Base-by-base conservation (phyloP, 2,797 vertebrate genomes). In the Microctenopoma stevenorrisi region DNA sequence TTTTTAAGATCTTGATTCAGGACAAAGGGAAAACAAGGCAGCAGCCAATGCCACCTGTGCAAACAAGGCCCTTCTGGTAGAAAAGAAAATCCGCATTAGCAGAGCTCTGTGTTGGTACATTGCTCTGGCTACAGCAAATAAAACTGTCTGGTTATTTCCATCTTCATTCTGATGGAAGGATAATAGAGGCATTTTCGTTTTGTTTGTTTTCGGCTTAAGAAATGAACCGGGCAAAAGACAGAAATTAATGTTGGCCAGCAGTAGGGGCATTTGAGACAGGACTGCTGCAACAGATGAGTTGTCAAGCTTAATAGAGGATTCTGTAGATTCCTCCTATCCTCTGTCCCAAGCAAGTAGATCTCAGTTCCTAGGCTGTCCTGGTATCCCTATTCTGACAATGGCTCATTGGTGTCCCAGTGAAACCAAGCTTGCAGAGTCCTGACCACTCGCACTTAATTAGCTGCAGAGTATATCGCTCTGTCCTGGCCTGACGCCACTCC, bases 391-490 rank as follows among this genome's bases (percentile, higher is more conserved):
- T 74, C 71, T 75, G 73, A 93, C 92, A 90, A 84, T 80, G 81
- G 86, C 84, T 84, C 76, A 80, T 82, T 86, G 89, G 87, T 86
- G 86, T 91, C 87, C 85, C 56, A 83, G 83, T 89, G 90, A 88
- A 90, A 89, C 83, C 83, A 75, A 78, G 89, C 90, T 83, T 49
- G 68, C 71, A 74, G 75, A 82, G 85, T 65, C 74, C 80, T 86
- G 84, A 89, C 79, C 89, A 77, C 89, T 83, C 85, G 83, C 83
- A 76, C 88, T 92, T 92, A 93, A 92, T 92, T 90, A 94, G 90
- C 92, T 82, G 74, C 84, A 76, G 86, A 86, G 88, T 87, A 79
- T 81, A 85, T 85, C 65, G 81, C 83, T 76, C 68, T 76, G 86
- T 83, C 68, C 89, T 91, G 92, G 91, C 91, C 64, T 47, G 3